Evolutionary conservation across 2,113 vertebrate species (phyloP).

Genomic region (Globicephala melas): DNA sequence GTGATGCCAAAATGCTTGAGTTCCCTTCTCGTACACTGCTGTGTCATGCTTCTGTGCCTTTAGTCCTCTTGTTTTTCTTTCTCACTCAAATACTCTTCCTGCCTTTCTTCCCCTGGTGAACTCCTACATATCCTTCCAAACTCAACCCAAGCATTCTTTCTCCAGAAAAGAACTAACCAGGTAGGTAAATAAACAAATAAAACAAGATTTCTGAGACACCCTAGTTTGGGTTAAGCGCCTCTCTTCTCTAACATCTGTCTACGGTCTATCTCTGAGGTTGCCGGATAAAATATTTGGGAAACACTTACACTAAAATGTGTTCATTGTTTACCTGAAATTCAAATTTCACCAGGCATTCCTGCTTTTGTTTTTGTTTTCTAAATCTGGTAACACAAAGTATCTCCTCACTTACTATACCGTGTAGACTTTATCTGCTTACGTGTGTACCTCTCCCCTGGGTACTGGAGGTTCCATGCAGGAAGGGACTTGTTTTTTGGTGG

Average conservation of each 20-base stretch:
- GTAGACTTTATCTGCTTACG: background rate
- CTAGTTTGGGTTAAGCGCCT: background rate
- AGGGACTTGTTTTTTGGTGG: background rate
- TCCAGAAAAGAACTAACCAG: background rate
- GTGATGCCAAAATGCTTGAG: background rate
- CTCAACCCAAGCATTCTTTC: background rate
- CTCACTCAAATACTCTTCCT: background rate
- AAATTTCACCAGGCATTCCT: background rate
- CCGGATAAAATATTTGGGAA: background rate
- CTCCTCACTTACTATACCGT: background rate
- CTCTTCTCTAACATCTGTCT: background rate
- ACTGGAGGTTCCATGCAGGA: background rate
- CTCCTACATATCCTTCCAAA: background rate
- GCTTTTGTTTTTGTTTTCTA: conserved; percentile 29
- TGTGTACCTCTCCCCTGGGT: background rate
- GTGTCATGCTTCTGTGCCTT: background rate
- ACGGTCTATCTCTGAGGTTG: background rate
- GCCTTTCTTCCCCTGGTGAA: background rate
- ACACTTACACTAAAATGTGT: background rate
- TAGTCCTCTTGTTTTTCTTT: background rate
- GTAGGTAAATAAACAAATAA: background rate
- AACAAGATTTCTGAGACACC: background rate
- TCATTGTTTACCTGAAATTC: background rate
- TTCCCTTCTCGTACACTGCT: background rate
- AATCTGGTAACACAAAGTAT: background rate